Conservation (phyloP, 1,140 invertebrate genomes). For the Anthonomus grandis region DNA sequence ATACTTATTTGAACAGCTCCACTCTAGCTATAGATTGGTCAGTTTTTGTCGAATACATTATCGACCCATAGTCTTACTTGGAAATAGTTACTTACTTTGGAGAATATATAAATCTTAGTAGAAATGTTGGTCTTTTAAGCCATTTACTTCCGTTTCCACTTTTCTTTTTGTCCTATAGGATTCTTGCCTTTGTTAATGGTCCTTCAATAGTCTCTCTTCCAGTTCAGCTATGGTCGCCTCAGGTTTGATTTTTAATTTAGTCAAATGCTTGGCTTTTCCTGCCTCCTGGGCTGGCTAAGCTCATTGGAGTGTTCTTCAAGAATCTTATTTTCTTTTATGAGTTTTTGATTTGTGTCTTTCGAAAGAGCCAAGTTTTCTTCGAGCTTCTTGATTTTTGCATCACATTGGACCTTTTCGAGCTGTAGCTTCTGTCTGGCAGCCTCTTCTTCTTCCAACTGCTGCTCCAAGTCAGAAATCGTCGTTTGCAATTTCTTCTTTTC, state of each 20-base stretch:
- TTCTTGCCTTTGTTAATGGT: conserved; percentile 91
- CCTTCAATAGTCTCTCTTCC: conserved; percentile 88
- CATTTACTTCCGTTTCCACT: conserved; percentile 79
- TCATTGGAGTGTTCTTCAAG: conserved; percentile 91
- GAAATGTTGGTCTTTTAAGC: conserved; percentile 91
- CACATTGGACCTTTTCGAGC: conserved; percentile 92
- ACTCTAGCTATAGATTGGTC: too few species aligned
- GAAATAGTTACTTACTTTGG: too few species aligned
- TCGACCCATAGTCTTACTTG: too few species aligned
- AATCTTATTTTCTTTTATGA: conserved; percentile 90
- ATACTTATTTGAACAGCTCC: too few species aligned
- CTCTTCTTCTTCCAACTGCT: conserved; percentile 96
- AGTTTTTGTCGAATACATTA: too few species aligned
- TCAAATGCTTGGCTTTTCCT: conserved; percentile 95
- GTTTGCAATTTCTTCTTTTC: conserved; percentile 95
- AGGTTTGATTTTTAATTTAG: conserved; percentile 90
- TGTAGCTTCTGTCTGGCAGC: conserved; percentile 94
- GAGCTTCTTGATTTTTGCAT: conserved; percentile 92
- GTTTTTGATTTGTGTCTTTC: conserved; percentile 79
- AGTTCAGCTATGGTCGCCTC: conserved; percentile 94
- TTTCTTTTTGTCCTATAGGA: conserved; percentile 89
- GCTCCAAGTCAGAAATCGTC: conserved; percentile 85
- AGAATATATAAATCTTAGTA: too few species aligned
- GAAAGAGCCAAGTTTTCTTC: conserved; percentile 91
- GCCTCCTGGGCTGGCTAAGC: conserved; percentile 91